These are phyloP conservation scores for Falco punctatus DNA, from an alignment of 2,113 vertebrate genomes.

Conservation along the genomic window DNA sequence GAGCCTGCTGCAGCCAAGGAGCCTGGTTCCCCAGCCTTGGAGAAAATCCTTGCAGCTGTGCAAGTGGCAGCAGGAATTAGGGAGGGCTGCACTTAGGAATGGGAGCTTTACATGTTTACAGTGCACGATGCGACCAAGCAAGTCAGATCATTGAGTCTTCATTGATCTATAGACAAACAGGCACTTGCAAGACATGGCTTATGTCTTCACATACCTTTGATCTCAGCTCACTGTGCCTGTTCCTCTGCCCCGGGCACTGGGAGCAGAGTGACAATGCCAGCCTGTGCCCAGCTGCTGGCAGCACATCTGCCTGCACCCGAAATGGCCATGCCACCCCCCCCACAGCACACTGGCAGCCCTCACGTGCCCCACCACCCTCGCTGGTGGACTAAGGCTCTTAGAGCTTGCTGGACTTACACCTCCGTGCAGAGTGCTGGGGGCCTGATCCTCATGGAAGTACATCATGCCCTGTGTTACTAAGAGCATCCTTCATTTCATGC, in stretches of 20 bases:
- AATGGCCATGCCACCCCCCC: accelerated
- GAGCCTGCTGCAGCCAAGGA: not conserved
- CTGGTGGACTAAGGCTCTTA: not conserved
- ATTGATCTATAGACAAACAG: not conserved
- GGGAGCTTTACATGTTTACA: not conserved
- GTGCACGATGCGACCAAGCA: accelerated
- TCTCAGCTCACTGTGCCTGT: accelerated
- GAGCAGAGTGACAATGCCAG: not conserved
- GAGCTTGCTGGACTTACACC: accelerated
- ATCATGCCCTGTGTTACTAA: accelerated
- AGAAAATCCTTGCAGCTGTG: accelerated
- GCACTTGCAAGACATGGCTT: accelerated
- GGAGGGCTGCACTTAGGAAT: not conserved
- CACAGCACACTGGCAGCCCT: not conserved
- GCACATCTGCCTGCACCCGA: not conserved
- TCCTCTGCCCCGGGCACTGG: not conserved
- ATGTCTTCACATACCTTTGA: not conserved
- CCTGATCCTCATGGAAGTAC: not conserved
- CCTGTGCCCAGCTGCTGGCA: not conserved
- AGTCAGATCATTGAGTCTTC: not conserved
- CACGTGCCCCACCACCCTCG: accelerated
- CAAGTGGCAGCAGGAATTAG: not conserved
- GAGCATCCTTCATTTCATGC: not conserved
- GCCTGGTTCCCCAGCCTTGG: not conserved
- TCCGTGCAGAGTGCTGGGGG: not conserved